phyloP scores from a whole-genome alignment of 2,113 vertebrate genomes.

The Pluvialis apricaria region DNA sequence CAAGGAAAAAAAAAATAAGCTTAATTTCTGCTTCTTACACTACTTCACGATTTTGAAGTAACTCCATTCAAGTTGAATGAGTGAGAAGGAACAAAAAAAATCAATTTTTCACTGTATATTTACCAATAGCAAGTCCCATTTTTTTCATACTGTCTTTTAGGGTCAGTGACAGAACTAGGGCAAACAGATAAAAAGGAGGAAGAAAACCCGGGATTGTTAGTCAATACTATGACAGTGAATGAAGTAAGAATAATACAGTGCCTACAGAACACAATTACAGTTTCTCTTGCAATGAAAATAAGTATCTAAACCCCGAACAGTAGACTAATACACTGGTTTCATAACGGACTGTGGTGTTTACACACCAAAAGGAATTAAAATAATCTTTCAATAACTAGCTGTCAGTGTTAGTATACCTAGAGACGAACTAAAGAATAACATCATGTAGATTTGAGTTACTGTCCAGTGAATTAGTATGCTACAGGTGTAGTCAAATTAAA shows the following conservation, averaged over 20 bases:
- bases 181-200: neutral
- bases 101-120: neutral
- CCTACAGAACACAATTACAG: neutral
- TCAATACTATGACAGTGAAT: neutral
- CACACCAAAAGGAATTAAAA: neutral
- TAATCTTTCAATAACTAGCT: neutral
- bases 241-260: neutral
- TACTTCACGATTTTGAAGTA: neutral
- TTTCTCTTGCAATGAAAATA: slow-evolving; percentile 7
- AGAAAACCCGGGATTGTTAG: neutral
- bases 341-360: neutral
- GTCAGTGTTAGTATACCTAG: neutral
- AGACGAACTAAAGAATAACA: neutral
- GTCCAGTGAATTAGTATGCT: neutral
- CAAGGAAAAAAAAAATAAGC: neutral
- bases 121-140: neutral
- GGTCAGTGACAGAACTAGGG: neutral
- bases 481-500: slow-evolving; percentile 12
- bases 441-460: neutral
- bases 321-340: neutral
- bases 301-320: neutral
- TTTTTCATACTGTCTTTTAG: neutral
- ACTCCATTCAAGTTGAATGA: neutral
- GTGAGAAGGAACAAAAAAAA: neutral
- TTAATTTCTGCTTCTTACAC: neutral